phyloP scores from a whole-genome alignment of 1,140 invertebrate genomes.

The Fopius arisanus region DNA sequence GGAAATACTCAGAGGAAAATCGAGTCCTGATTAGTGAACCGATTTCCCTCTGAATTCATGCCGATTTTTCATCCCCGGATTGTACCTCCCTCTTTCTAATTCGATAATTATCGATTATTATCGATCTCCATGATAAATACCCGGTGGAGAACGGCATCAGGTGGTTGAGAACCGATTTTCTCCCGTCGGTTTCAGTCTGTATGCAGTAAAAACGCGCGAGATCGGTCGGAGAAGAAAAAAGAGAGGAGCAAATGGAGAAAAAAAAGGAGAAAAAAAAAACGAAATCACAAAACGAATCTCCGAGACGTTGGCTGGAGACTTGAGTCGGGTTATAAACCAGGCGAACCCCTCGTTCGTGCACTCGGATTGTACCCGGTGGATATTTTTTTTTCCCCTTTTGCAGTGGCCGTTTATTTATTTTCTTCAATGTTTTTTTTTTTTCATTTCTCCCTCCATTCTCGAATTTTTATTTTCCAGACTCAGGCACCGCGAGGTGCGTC shows the following conservation, averaged over 20 bases:
- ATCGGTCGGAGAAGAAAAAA: not conserved
- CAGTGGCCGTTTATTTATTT: not conserved
- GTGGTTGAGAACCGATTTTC: slow-evolving; percentile 25
- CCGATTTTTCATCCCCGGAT: not conserved
- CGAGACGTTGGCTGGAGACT: not conserved
- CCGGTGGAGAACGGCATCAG: not conserved
- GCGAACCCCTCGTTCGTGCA: not conserved
- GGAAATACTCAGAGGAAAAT: no score
- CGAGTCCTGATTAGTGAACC: no score
- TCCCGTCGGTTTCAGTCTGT: not conserved
- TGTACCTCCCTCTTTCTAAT: not conserved
- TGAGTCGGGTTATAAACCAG: slow-evolving; percentile 5
- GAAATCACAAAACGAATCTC: not conserved
- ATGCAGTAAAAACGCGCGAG: slow-evolving; percentile 20
- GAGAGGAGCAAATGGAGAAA: slow-evolving; percentile 4
- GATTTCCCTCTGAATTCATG: no score
- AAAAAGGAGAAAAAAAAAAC: not conserved
- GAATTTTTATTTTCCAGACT: not conserved
- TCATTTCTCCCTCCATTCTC: not conserved
- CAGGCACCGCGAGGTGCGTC: not conserved
- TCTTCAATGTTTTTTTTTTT: not conserved
- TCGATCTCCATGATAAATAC: not conserved
- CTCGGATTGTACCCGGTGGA: not conserved
- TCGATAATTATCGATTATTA: not conserved
- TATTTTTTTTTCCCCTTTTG: not conserved